Evolutionary conservation across 2,888 invertebrate genomes (phyloP), one percentile per base, ranked within the genome.

Genomic region (Torymus auratus): DNA sequence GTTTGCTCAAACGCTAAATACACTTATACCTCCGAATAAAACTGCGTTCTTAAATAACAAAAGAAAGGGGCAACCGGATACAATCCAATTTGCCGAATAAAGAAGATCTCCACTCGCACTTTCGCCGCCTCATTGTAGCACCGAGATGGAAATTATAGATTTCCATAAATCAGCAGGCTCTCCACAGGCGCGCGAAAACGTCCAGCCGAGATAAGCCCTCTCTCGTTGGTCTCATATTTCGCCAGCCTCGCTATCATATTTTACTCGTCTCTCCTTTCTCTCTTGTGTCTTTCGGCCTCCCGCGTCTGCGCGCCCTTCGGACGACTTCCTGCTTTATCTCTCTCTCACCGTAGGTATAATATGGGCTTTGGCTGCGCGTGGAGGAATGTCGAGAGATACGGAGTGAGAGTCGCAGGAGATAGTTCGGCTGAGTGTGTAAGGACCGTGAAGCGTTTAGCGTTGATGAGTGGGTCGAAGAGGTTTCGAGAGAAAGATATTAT

Each of bases 201-300:
- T 17, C 14, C 69, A 41, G 41, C 41, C 7, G 7, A 41, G 78
- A 78, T 78, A 75, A 80, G 75, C 60, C 23, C 41, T 67, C 61
- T 77, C 83, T 83, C 86, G 85, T 86, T 85, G 86, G 87, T 89
- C 89, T 90, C 90, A 90, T 89, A 89, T 90, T 90, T 90, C 90
- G 89, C 89, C 87, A 89, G 87, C 88, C 85, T 84, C 84, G 88
- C 88, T 88, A 88, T 90, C 89, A 90, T 90, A 90, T 89, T 89
- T 90, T 89, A 89, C 53, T 55, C 64, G 60, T 62, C 17, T 28
- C 53, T n/a, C 69, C 60, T 60, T 50, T 20, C 64, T 12, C 23
- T 84, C 17, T 23, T 20, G 2, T 20, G n/a, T 53, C 41, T 41
- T 41, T 41, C 7, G 41, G 41, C 41, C 41, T 41, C 41, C 41